phyloP scores from a whole-genome alignment of 92 coral and sea anemone species.

The Pocillopora meandrina region DNA sequence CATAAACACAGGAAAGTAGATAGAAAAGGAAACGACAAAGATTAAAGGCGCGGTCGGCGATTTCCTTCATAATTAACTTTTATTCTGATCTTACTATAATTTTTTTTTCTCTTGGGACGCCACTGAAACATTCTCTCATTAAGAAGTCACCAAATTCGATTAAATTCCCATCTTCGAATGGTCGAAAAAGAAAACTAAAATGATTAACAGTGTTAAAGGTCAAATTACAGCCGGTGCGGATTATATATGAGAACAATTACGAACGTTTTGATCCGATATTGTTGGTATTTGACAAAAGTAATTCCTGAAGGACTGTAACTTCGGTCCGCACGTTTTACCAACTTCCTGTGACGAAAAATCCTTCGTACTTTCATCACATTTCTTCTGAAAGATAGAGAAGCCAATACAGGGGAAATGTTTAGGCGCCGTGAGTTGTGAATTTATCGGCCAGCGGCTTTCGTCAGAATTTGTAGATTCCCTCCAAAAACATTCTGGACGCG shows the following conservation, averaged over 20 bases:
- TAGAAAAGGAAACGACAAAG: neutral
- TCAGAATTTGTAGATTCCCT: conserved; percentile 11
- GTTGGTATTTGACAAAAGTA: too few species aligned
- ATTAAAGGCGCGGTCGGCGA: conserved; percentile 1
- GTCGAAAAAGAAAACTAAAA: neutral
- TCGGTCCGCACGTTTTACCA: too few species aligned
- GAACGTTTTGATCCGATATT: too few species aligned
- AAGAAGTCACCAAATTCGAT: neutral
- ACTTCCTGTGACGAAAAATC: too few species aligned
- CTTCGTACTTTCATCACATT: too few species aligned
- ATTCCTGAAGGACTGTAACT: too few species aligned
- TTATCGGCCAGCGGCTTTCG: conserved; percentile 24
- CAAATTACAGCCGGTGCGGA: too few species aligned
- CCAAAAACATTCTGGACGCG: conserved; percentile 23
- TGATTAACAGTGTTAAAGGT: neutral
- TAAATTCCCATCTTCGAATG: neutral
- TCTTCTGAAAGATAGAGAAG: too few species aligned
- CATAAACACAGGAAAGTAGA: neutral
- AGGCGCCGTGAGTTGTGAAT: conserved; percentile 25
- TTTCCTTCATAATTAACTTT: neutral
- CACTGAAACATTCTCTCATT: neutral
- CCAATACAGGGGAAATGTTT: neutral
- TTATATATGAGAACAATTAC: too few species aligned
- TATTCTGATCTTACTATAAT: conserved; percentile 8
- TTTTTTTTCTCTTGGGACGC: neutral